Conservation (phyloP, 1,140 invertebrate species). For the Steinernema khuongi region DNA sequence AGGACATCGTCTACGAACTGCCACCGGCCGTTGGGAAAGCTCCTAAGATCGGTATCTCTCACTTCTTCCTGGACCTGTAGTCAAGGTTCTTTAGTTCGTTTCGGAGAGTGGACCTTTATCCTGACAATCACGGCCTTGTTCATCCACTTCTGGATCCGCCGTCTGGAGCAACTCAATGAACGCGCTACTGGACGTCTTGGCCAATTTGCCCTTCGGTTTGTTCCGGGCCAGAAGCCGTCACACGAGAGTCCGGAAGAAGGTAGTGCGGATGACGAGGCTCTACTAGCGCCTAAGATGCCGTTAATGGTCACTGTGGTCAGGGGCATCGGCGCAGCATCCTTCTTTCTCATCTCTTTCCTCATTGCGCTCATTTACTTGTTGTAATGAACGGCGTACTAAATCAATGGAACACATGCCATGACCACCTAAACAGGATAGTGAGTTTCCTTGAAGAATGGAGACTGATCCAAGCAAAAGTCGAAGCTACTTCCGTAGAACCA, state of each 20-base stretch:
- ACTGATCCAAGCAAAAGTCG: too few species aligned
- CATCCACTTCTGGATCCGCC: not conserved
- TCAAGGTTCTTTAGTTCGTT: not conserved
- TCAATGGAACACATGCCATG: too few species aligned
- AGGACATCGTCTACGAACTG: constrained; percentile 29
- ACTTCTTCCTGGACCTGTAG: not conserved
- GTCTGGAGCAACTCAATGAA: not conserved
- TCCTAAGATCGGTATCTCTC: constrained; percentile 29
- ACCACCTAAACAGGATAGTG: too few species aligned
- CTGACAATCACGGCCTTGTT: not conserved
- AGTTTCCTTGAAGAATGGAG: too few species aligned
- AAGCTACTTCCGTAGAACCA: too few species aligned
- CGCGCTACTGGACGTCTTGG: not conserved
- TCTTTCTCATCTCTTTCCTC: not conserved
- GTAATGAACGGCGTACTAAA: too few species aligned
- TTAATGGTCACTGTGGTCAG: not conserved
- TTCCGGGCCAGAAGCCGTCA: not conserved
- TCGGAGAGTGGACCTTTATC: not conserved
- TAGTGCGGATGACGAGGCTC: not conserved
- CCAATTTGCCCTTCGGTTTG: not conserved
- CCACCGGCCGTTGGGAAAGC: constrained; percentile 37
- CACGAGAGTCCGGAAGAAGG: not conserved
- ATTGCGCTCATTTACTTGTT: not conserved
- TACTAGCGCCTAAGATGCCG: not conserved
- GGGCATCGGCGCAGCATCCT: not conserved